Conservation (phyloP, 2,797 vertebrate genomes). For the Cyprinodon diabolis region DNA sequence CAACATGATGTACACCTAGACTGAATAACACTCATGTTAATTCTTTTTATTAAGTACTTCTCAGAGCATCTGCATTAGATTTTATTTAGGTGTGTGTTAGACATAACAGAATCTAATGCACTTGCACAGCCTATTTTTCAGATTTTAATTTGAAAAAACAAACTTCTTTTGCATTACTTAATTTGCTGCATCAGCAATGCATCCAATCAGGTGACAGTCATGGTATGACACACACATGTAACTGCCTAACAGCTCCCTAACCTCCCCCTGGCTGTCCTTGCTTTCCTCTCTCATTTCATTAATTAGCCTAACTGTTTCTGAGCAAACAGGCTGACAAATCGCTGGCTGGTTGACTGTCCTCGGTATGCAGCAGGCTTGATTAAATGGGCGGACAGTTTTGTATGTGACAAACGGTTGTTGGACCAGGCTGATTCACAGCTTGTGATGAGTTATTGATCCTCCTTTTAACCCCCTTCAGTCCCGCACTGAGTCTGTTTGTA, state of each 20-base stretch:
- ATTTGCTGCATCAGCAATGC: slow-evolving; percentile 51
- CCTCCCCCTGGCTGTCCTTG: slow-evolving; percentile 76
- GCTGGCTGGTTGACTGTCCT: slow-evolving; percentile 64
- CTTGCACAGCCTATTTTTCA: not conserved
- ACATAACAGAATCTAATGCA: not conserved
- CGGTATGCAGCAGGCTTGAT: slow-evolving; percentile 73
- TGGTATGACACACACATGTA: slow-evolving; percentile 55
- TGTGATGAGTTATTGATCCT: slow-evolving; percentile 83
- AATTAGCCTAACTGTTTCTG: slow-evolving; percentile 76
- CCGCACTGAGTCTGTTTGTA: slow-evolving; percentile 55
- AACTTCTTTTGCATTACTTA: slow-evolving; percentile 20
- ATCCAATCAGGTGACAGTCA: slow-evolving; percentile 52
- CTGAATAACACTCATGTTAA: not conserved
- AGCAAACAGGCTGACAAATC: slow-evolving; percentile 72
- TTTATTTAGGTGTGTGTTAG: not conserved
- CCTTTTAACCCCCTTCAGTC: slow-evolving; percentile 6
- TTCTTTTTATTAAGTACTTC: not conserved
- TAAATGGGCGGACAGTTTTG: slow-evolving; percentile 83
- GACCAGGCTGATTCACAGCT: slow-evolving; percentile 75
- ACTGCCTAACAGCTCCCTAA: slow-evolving; percentile 67
- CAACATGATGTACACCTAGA: not conserved
- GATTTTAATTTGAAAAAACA: not conserved
- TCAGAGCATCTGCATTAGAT: not conserved
- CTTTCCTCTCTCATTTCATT: slow-evolving; percentile 79
- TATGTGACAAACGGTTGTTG: slow-evolving; percentile 76